phyloP scores from a whole-genome alignment of 2,888 invertebrate species.

The Ectemnius continuus region DNA sequence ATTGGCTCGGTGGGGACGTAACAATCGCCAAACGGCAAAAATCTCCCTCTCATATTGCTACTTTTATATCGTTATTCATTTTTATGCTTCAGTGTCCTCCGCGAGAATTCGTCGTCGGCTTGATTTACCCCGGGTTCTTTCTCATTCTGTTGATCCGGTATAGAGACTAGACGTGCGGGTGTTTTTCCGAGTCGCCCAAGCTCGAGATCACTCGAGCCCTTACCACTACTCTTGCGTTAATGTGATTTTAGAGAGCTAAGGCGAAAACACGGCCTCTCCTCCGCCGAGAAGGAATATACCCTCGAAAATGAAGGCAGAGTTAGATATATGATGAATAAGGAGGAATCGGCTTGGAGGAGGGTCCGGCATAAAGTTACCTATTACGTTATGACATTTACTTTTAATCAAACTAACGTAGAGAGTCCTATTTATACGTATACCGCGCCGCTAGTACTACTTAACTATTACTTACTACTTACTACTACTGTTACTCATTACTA shows the following conservation, averaged over 20 bases:
- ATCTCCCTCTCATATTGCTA: background rate
- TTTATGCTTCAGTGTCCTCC: background rate
- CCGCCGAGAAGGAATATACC: conserved; percentile 5
- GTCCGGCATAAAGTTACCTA: conserved; percentile 74
- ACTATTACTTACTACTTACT: conserved; percentile 54
- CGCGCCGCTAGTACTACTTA: conserved; percentile 64
- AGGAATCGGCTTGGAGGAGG: conserved; percentile 51
- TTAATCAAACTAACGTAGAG: conserved; percentile 71
- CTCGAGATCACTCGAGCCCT: conserved; percentile 40
- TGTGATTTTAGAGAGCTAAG: conserved; percentile 75
- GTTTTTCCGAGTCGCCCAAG: conserved; percentile 39
- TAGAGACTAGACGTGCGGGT: conserved; percentile 35
- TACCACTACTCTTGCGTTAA: conserved; percentile 72
- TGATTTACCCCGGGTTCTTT: too few species aligned
- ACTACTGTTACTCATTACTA: conserved; percentile 48
- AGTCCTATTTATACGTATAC: conserved; percentile 71
- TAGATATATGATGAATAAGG: conserved; percentile 4
- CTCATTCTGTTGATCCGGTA: background rate
- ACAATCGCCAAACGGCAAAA: background rate
- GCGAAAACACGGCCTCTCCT: conserved; percentile 59
- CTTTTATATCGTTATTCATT: conserved; percentile 4
- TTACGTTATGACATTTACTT: conserved; percentile 74
- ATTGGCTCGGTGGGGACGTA: too few species aligned
- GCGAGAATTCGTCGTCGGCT: too few species aligned
- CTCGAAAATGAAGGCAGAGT: background rate